Evolutionary conservation across 92 coral and sea anemone genomes (phyloP).

Genomic region (Palythoa caribaeorum): DNA sequence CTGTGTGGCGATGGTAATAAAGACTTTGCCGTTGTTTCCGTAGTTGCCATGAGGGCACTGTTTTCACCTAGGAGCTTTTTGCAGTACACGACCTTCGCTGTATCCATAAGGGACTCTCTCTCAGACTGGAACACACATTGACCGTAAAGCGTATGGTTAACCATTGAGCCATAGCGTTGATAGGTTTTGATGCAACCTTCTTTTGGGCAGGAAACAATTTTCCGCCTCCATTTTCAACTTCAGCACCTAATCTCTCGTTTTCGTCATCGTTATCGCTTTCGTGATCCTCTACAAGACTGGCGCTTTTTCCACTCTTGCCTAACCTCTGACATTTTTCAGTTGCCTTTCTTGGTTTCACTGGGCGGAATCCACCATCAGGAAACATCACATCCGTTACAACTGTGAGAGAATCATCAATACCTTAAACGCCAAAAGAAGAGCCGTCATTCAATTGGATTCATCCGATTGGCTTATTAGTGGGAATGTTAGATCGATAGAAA

Average conservation of each 20-base stretch:
- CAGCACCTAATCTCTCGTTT: no score
- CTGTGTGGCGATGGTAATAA: neutral
- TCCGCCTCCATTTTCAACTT: no score
- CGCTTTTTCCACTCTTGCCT: no score
- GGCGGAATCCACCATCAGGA: neutral
- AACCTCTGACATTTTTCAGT: neutral
- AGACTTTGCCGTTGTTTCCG: no score
- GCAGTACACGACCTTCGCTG: constrained; percentile 29
- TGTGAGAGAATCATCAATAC: neutral
- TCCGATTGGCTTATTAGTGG: no score
- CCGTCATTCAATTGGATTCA: no score
- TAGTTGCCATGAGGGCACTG: no score
- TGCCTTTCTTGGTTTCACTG: neutral
- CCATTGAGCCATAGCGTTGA: constrained; percentile 38
- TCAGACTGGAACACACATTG: constrained; percentile 39
- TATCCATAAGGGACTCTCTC: constrained; percentile 48
- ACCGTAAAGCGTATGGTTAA: constrained; percentile 44
- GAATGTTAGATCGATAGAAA: no score
- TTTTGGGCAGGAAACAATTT: neutral
- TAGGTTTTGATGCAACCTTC: neutral
- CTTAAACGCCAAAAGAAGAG: neutral
- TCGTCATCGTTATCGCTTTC: no score
- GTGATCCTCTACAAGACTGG: no score
- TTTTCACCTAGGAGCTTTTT: constrained; percentile 11
- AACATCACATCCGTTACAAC: neutral